phyloP scores from a whole-genome alignment of 2,797 vertebrate species.

The Hylomyscus alleni region DNA sequence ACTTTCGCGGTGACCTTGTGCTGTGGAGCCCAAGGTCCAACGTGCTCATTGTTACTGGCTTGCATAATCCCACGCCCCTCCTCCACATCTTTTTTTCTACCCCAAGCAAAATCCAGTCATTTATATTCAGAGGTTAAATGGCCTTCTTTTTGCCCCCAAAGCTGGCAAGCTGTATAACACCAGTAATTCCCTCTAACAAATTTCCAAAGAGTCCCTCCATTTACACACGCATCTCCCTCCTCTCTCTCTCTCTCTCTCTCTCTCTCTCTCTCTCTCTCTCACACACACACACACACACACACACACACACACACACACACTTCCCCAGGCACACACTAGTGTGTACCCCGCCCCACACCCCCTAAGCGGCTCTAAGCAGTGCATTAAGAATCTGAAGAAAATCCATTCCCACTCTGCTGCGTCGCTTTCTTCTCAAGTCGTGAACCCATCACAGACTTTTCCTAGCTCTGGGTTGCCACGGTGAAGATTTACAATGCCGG shows the following conservation, averaged over 20 bases:
- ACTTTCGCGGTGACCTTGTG: slow-evolving; percentile 97
- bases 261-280: neutral
- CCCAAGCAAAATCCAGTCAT: slow-evolving; percentile 94
- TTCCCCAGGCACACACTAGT: slow-evolving; percentile 60
- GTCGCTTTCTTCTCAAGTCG: slow-evolving; percentile 93
- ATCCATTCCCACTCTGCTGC: slow-evolving; percentile 93
- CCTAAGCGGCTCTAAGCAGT: slow-evolving; percentile 96
- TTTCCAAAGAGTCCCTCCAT: slow-evolving; percentile 90
- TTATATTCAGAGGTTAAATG: slow-evolving; percentile 95
- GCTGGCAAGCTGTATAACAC: slow-evolving; percentile 93
- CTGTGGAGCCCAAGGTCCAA: slow-evolving; percentile 93
- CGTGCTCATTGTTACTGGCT: slow-evolving; percentile 96
- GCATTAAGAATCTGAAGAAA: slow-evolving; percentile 96
- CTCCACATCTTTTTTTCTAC: slow-evolving; percentile 87
- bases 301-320: neutral
- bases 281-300: slow-evolving; percentile 78
- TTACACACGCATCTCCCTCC: slow-evolving; percentile 75
- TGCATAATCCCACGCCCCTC: slow-evolving; percentile 95
- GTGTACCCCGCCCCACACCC: slow-evolving; percentile 58
- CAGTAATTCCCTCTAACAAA: slow-evolving; percentile 95
- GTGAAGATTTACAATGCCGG: slow-evolving; percentile 96
- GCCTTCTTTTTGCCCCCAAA: slow-evolving; percentile 91
- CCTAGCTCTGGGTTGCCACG: slow-evolving; percentile 95
- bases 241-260: neutral
- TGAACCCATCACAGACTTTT: slow-evolving; percentile 94